Conservation (phyloP, 2,113 vertebrate genomes). For the Orthonyx spaldingii region DNA sequence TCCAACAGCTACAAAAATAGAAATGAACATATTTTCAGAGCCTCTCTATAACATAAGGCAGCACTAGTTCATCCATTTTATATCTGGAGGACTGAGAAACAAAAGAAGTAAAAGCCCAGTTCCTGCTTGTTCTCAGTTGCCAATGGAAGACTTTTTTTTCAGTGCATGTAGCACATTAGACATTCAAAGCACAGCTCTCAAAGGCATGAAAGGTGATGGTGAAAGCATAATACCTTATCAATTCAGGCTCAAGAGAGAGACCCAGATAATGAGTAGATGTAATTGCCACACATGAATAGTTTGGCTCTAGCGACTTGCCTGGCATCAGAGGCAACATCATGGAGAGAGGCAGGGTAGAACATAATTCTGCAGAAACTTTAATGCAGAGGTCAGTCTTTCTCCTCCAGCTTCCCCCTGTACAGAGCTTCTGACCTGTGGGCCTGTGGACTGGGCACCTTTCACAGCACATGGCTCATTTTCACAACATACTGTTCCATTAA, state of each 20-base stretch:
- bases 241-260: background rate
- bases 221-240: background rate
- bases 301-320: background rate
- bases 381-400: background rate
- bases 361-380: background rate
- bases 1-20: background rate
- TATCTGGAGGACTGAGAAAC: background rate
- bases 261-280: background rate
- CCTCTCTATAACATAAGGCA: background rate
- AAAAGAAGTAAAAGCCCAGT: background rate
- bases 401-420: background rate
- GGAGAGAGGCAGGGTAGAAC: background rate
- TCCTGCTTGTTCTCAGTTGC: background rate
- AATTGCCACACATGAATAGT: background rate
- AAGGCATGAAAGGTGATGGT: background rate
- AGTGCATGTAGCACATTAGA: background rate
- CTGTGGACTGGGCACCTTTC: background rate
- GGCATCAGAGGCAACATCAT: accelerated
- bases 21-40: background rate
- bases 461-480: background rate
- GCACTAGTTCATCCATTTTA: background rate
- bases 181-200: background rate
- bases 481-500: background rate
- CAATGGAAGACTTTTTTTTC: background rate
- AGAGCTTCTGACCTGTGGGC: background rate